Evolutionary conservation across 2,797 vertebrate species (phyloP).

Genomic region (Acestrorhynchus altus): DNA sequence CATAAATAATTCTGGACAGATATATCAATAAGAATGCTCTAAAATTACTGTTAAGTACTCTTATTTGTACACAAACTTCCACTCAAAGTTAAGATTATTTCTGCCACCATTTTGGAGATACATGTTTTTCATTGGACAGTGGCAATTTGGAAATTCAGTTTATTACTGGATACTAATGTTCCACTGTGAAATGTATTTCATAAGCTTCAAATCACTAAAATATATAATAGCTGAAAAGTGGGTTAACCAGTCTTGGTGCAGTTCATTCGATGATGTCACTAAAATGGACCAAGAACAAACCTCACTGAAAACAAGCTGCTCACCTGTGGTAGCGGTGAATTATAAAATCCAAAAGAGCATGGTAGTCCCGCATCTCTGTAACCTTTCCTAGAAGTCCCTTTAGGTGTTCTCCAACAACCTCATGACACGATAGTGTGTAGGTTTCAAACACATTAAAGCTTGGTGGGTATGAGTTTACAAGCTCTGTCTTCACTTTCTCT

Average conservation of each 20-base stretch:
- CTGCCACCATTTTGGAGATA: too few relatives aligned
- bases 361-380: constrained; percentile 74
- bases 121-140: too few relatives aligned
- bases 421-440: constrained; percentile 83
- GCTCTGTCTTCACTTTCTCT: constrained; percentile 77
- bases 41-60: too few relatives aligned
- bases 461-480: constrained; percentile 81
- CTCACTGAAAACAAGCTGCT: background rate
- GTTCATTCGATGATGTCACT: constrained; percentile 75
- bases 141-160: too few relatives aligned
- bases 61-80: too few relatives aligned
- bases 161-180: background rate
- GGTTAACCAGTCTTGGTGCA: background rate
- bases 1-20: too few relatives aligned
- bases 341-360: constrained; percentile 85
- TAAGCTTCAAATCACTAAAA: background rate
- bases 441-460: constrained; percentile 83
- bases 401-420: constrained; percentile 79
- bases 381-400: constrained; percentile 69
- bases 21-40: too few relatives aligned
- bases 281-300: constrained; percentile 16
- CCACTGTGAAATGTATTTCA: background rate
- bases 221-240: background rate
- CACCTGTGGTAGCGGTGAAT: constrained; percentile 85
- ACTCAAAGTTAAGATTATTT: too few relatives aligned